Evolutionary conservation across 1,140 invertebrate species (phyloP), one percentile per base, ranked within the genome.

Genomic region (Euwallacea similis): DNA sequence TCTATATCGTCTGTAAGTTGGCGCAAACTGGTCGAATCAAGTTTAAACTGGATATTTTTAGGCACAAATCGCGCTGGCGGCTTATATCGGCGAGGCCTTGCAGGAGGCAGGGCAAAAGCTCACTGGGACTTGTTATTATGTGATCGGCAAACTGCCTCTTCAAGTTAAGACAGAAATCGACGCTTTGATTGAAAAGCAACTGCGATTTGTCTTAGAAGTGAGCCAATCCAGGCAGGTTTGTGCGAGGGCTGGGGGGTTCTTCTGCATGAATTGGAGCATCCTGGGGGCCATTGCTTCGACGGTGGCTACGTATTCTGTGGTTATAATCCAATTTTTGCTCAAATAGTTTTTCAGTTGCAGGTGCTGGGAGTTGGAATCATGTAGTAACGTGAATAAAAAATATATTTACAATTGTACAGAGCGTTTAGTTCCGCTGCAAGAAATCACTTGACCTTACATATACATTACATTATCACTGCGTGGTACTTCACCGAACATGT

Each of bases 321-420:
- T 69, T n/a, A 69, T 69, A 13, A 61, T 69, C 11, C 66, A 69
- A 21, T 69, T 69, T 69, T 10, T 69, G 16, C 7, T 61, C 4
- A 69, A 69, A 61, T 53, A 61, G 58, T 44, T 50, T 50, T 13
- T 50, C 21, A 33, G 21, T 33, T 1, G 21, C 21, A 33, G 21
- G 21, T 33, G 21, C 1, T 2, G 21, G 21, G 1, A 33, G 4
- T 33, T 33, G 21, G 4, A 33, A 33, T 4, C 4, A 33, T 33
- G 21, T 4, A 33, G 21, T 33, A 33, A 33, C 4, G 21, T 33
- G 21, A 33, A 33, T 33, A 33, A 33, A n/a, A 33, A 33, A 33
- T 33, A 33, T 33, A 33, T 33, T 33, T 33, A 33, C 21, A 33
- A n/a, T n/a, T n/a, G n/a, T n/a, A n/a, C n/a, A n/a, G n/a, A n/a